These are phyloP conservation scores for Natrix natrix DNA, from an alignment of 2,797 vertebrate genomes.

Conservation along the genomic window DNA sequence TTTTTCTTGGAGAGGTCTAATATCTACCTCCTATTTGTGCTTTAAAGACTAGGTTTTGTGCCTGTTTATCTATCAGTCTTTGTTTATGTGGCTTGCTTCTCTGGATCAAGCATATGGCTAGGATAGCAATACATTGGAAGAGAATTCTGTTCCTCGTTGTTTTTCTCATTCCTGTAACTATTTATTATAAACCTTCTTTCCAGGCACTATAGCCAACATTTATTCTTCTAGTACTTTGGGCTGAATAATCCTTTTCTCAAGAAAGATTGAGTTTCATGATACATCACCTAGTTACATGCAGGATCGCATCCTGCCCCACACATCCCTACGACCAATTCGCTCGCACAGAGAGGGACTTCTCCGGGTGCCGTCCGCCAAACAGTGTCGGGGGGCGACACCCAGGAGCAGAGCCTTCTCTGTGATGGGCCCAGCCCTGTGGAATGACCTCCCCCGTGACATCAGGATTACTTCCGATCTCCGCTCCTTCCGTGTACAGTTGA, in stretches of 20 bases:
- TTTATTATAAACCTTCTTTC: neutral
- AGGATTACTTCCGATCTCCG: too few relatives aligned
- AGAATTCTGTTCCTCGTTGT: neutral
- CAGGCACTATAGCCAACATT: neutral
- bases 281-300: too few relatives aligned
- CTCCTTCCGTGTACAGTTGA: too few relatives aligned
- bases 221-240: neutral
- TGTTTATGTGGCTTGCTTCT: neutral
- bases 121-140: neutral
- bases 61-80: neutral
- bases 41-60: neutral
- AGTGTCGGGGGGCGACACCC: too few relatives aligned
- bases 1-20: neutral
- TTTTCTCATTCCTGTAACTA: neutral
- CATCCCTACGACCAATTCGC: too few relatives aligned
- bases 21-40: neutral
- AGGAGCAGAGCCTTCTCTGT: too few relatives aligned
- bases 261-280: neutral
- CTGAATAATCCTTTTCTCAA: neutral
- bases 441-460: too few relatives aligned
- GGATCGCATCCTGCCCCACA: too few relatives aligned
- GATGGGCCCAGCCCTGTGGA: too few relatives aligned
- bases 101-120: neutral
- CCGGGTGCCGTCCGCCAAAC: too few relatives aligned
- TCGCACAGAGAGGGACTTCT: too few relatives aligned